Evolutionary conservation across 2,888 invertebrate species (phyloP), one percentile per base, ranked within the genome.

Genomic region (Leptinotarsa haldemani): DNA sequence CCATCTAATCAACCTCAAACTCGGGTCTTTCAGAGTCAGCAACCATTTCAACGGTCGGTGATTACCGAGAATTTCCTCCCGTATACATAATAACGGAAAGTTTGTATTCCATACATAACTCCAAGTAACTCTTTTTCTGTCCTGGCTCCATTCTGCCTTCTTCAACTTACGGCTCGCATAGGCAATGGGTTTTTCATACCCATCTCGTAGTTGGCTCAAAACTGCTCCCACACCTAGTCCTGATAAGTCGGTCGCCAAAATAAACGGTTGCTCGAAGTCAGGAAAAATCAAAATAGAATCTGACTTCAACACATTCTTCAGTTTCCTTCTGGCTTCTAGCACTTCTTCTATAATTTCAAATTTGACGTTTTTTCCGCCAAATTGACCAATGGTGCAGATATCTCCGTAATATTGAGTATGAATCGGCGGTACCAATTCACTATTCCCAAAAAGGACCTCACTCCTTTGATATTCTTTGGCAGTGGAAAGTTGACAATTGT

Each of bases 201-300:
- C 76, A 52, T 75, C 68, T 58, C 64, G 69, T n/a, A 30, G 40
- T 52, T 76, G 76, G 56, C 77, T 77, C 2, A 76, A 30, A 0
- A 77, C 65, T 13, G 70, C 75, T 13, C 64, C 73, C 15, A 75
- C 52, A 5, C 70, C 71, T 9, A 58, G 53, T 56, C 66, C 70
- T 12, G 71, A 71, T 1, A 74, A 76, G 58, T 72, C 76, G 13
- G 73, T 77, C 2, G 70, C 48, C 30, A 75, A 20, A 15, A 74
- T 64, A 68, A 77, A 77, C 13, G 73, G 73, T 67, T 74, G 66
- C 20, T 71, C 56, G 56, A 71, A 74, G 61, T 77, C 69, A 52
- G 75, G 74, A 46, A 52, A 76, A 7, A 76, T 74, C 30, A 74
- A 56, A 50, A 76, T 15, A 15, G 64, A 50, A 16, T 77, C 75